Base-by-base conservation (phyloP, 2,797 vertebrate species). In the Numenius phaeopus region DNA sequence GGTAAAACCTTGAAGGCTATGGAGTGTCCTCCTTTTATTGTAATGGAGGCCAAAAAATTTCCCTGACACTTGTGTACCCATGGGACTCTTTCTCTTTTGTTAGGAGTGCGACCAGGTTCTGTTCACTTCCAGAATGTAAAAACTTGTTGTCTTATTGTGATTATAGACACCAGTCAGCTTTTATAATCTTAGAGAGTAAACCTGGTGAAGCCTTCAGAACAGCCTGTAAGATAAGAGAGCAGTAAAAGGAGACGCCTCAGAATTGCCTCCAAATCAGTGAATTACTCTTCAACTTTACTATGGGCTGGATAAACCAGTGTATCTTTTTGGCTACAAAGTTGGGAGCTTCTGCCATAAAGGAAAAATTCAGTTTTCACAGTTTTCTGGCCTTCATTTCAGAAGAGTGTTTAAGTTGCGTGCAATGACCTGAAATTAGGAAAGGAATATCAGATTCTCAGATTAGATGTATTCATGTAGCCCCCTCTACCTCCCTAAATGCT, bases 11-110 rank as follows among this genome's bases (percentile, higher is more conserved):
- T 77, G 46, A 65, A 59, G n/a, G 13, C 29, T 54, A 40, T 32
- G 16, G 23, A 67, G 19, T 50, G 47, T 57, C 70, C n/a, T 64
- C 6, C 9, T 47, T 14, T 32, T 46, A n/a, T 23, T 3, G 0
- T 54, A 72, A 83, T 6, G 10, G 27, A 59, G 17, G 30, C 20
- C 21, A 39, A 65, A 71, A 57, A 30, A 27, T 16, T 26, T 49
- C 26, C 22, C 39, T 42, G 24, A 8, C 17, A 55, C 17, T 76
- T 54, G 44, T 2, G 1, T 37, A 50, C 23, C 20, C 10, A 23
- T 0, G 3, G 27, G 46, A 52, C 6, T 40, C 22, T 27, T 7
- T 18, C 19, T n/a, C 2, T 0, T 54, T 69, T 87, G 18, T 37
- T 59, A 42, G 42, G 23, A 64, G 50, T 10, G 9, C 37, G 37